A percentile compares a stretch with the other conserved stretches of the same genome.
phyloP scores from a whole-genome alignment of 1,140 invertebrate species.

The Drosophila chauvacae region DNA sequence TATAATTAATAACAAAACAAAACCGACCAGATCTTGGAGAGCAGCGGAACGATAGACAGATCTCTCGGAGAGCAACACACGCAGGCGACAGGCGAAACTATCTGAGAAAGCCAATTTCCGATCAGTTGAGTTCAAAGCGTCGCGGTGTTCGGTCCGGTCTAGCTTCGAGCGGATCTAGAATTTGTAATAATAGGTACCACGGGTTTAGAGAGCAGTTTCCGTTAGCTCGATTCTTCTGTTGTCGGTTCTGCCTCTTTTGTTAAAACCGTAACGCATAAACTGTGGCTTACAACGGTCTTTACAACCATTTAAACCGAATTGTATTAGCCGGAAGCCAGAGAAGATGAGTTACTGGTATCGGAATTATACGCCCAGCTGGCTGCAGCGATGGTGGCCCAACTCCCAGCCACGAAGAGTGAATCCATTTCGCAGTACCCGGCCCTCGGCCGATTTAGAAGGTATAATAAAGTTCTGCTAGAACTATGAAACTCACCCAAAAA shows the following conservation, averaged over 20 bases:
- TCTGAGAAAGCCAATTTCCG: slow-evolving; percentile 35
- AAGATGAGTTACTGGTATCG: slow-evolving; percentile 76
- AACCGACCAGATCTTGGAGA: slow-evolving; percentile 20
- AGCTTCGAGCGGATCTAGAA: slow-evolving; percentile 2
- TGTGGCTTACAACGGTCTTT: slow-evolving; percentile 21
- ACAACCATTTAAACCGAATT: slow-evolving; percentile 1
- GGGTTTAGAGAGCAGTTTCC: slow-evolving; percentile 49
- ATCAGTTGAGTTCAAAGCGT: slow-evolving; percentile 68
- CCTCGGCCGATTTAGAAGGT: slow-evolving; percentile 69
- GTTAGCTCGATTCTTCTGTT: slow-evolving; percentile 44
- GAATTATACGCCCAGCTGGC: slow-evolving; percentile 71
- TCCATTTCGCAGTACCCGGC: slow-evolving; percentile 72
- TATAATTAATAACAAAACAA: slow-evolving; percentile 68
- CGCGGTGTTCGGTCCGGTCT: slow-evolving; percentile 42
- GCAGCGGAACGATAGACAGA: neutral
- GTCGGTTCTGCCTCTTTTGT: slow-evolving; percentile 2
- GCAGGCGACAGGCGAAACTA: slow-evolving; percentile 39
- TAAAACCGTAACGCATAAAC: slow-evolving; percentile 46
- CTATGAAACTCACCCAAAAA: neutral
- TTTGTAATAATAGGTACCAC: slow-evolving; percentile 10
- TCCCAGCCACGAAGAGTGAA: slow-evolving; percentile 56
- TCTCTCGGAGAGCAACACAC: slow-evolving; percentile 24
- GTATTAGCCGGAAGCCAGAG: slow-evolving; percentile 9
- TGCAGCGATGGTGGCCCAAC: slow-evolving; percentile 69
- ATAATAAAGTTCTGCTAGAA: slow-evolving; percentile 16